Conservation (phyloP, 2,113 vertebrate species). For the Glaucomys volans region DNA sequence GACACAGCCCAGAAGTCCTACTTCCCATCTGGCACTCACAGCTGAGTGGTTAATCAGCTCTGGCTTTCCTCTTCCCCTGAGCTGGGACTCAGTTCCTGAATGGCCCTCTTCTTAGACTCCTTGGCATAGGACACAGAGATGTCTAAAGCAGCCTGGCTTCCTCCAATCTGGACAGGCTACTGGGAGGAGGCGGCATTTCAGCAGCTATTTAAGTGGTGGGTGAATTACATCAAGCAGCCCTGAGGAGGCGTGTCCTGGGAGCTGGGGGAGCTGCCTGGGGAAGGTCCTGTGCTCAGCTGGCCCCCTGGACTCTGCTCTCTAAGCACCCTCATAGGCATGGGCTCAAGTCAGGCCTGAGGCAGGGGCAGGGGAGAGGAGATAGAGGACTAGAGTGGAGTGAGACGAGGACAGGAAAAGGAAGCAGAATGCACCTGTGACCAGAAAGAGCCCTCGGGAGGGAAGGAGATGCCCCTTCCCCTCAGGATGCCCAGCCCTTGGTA, state of each 20-base stretch:
- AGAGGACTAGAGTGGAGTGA: not conserved
- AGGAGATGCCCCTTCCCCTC: not conserved
- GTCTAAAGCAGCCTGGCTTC: not conserved
- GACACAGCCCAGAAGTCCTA: rapidly evolving
- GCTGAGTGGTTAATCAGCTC: not conserved
- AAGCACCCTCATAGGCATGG: not conserved
- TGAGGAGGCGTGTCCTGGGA: not conserved
- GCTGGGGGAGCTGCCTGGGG: not conserved
- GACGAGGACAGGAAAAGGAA: not conserved
- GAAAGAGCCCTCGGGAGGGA: not conserved
- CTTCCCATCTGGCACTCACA: not conserved
- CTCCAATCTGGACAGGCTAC: not conserved
- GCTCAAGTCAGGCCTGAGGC: not conserved
- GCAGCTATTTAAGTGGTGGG: not conserved
- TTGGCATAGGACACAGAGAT: not conserved
- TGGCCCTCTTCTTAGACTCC: not conserved
- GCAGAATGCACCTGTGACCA: not conserved
- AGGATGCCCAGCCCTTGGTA: not conserved
- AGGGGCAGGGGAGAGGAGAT: not conserved
- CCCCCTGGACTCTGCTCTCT: not conserved
- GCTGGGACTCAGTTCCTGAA: not conserved
- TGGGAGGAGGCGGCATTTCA: not conserved
- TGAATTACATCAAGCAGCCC: not conserved
- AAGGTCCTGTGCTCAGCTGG: not conserved
- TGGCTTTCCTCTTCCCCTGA: not conserved